phyloP scores from a whole-genome alignment of 2,888 invertebrate genomes.

The Drosophila ustulata region DNA sequence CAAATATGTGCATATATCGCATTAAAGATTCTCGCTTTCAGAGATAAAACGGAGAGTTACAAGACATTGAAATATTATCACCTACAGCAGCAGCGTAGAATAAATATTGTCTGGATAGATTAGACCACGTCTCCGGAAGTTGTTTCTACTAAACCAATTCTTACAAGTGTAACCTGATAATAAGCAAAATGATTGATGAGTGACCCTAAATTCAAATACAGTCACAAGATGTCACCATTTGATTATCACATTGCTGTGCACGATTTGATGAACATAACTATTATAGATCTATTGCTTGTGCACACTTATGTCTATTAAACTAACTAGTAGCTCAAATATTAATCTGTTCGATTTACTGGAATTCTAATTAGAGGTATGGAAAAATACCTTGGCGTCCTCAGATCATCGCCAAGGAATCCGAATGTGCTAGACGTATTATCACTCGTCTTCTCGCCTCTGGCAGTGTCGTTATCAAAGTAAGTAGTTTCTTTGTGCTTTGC shows the following conservation, averaged over 20 bases:
- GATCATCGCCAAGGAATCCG: slow-evolving; percentile 5
- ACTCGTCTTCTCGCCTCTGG: slow-evolving; percentile 3
- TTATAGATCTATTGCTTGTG: slow-evolving; percentile 12
- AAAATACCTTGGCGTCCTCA: slow-evolving; percentile 55
- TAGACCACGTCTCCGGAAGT: slow-evolving; percentile 31
- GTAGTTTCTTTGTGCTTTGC: slow-evolving; percentile 7
- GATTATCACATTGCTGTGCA: slow-evolving; percentile 27
- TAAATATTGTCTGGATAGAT: slow-evolving; percentile 1
- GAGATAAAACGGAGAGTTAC: slow-evolving; percentile 30
- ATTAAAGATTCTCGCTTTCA: slow-evolving; percentile 19
- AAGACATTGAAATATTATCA: slow-evolving; percentile 15
- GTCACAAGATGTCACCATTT: slow-evolving; percentile 41
- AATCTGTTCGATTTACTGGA: slow-evolving; percentile 8
- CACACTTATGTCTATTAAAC: slow-evolving; percentile 13
- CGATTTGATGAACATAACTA: slow-evolving; percentile 8
- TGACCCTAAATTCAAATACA: slow-evolving; percentile 8
- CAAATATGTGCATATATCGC: slow-evolving; percentile 7
- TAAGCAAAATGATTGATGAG: not conserved
- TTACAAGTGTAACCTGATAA: not conserved
- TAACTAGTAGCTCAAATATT: slow-evolving; percentile 58
- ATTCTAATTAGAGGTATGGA: slow-evolving; percentile 47
- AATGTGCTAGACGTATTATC: slow-evolving; percentile 17
- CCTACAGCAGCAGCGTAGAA: slow-evolving; percentile 5
- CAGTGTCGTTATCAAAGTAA: slow-evolving; percentile 22
- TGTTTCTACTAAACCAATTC: slow-evolving; percentile 7